phyloP scores from a whole-genome alignment of 2,888 invertebrate species.

The Miltochrista miniata region DNA sequence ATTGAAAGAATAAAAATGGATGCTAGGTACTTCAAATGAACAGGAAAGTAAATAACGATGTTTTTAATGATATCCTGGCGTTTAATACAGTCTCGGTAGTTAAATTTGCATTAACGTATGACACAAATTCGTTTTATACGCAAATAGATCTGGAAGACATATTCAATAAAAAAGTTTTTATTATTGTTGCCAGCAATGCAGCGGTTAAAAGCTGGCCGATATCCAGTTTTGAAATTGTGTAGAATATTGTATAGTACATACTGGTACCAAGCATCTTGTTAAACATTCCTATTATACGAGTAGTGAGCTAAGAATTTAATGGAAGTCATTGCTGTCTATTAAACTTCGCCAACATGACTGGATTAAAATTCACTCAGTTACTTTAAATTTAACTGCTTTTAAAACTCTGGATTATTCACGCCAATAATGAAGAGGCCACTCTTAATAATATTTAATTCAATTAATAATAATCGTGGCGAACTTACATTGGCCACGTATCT shows the following conservation, averaged over 20 bases:
- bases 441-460: no score
- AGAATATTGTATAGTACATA: constrained; percentile 55
- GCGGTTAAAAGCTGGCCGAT: constrained; percentile 64
- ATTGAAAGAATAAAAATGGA: constrained; percentile 22
- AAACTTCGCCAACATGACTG: constrained; percentile 25
- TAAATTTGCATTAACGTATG: constrained; percentile 21
- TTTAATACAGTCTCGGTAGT: constrained; percentile 23
- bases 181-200: constrained; percentile 61
- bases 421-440: constrained; percentile 1
- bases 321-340: constrained; percentile 20
- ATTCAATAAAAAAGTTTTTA: constrained; percentile 34
- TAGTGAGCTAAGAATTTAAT: constrained; percentile 12
- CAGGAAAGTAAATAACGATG: constrained; percentile 31
- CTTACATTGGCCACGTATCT: no score
- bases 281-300: constrained; percentile 46
- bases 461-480: no score
- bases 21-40: constrained; percentile 26
- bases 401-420: background rate
- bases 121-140: constrained; percentile 9
- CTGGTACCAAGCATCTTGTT: constrained; percentile 44
- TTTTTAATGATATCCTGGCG: constrained; percentile 28
- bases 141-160: constrained; percentile 19
- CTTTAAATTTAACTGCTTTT: constrained; percentile 8
- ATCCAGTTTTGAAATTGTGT: constrained; percentile 75
- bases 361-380: constrained; percentile 27